Base-by-base conservation (phyloP, 2,888 invertebrate genomes). In the Synergus japonicus region DNA sequence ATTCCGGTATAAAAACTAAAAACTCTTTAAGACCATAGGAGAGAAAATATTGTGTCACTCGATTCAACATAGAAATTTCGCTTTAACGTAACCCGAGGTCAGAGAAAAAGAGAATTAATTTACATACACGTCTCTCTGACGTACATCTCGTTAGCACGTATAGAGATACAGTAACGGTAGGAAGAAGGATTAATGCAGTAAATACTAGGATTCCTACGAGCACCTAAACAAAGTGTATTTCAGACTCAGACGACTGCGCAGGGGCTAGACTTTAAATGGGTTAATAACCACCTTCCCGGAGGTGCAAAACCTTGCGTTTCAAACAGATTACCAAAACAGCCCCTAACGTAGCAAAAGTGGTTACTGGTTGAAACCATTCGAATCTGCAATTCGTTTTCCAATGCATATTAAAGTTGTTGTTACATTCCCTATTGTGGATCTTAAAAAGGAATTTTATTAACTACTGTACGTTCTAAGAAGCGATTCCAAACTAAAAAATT, bases 291-390 rank as follows among this genome's bases (percentile, higher is more conserved):
- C 69, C 46, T 69, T 37, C 9, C 29, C 12, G 37, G 46, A 69
- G 22, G 22, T 37, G 29, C 69, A 69, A 69, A 49, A 69, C 69
- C 69, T n/a, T 69, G 29, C 69, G 29, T 67, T 69, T 13, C 49
- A 49, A 69, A 69, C 69, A 69, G 69, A 69, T 69, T 69, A 69
- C 69, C 69, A 44, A 49, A 69, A 49, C 49, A 69, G 49, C 49
- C 29, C 15, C 4, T 49, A 49, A 69, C 49, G 44, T 49, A 69
- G 29, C 15, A 49, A 69, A 69, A 69, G 69, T 69, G 15, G 7
- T 69, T n/a, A 29, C 8, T 29, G 46, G 29, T 58, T 58, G 9
- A 18, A 18, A 1, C n/a, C n/a, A 18, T 58, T 58, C 18, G 54
- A 9, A 58, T 58, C 54, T 58, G n/a, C 54, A 18, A 58, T 58